Conservation (phyloP, 1,140 invertebrate genomes). For the Zaprionus kolodkinae region DNA sequence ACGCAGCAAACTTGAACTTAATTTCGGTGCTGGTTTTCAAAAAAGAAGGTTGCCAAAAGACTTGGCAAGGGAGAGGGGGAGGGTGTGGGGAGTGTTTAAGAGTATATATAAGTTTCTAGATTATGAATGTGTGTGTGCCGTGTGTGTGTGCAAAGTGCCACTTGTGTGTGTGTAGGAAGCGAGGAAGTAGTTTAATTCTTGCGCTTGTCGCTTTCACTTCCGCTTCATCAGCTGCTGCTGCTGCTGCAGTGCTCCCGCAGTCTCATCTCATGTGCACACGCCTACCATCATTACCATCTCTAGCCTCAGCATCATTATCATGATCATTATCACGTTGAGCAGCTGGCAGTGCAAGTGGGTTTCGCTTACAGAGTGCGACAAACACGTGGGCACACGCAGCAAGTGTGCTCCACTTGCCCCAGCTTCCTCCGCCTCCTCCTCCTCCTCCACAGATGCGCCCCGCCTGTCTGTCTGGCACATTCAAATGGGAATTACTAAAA, state of each 20-base stretch:
- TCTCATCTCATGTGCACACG: constrained; percentile 26
- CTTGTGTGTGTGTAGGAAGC: constrained; percentile 30
- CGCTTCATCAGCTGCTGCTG: constrained; percentile 68
- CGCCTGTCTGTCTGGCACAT: constrained; percentile 32
- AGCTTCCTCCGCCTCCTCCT: background rate
- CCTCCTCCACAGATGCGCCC: background rate
- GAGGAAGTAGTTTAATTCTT: constrained; percentile 73
- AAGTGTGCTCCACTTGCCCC: constrained; percentile 37
- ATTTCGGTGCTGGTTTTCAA: constrained; percentile 39
- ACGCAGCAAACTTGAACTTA: constrained; percentile 59
- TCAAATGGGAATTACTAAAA: constrained; percentile 45
- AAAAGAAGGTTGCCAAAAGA: constrained; percentile 29
- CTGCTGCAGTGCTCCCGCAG: constrained; percentile 43
- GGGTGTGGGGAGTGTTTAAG: background rate
- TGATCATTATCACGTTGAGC: constrained; percentile 29
- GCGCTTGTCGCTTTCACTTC: constrained; percentile 74
- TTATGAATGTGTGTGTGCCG: background rate
- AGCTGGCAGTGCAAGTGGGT: constrained; percentile 49
- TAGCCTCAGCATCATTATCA: constrained; percentile 19
- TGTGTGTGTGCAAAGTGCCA: background rate
- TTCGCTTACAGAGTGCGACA: constrained; percentile 43
- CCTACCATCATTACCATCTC: constrained; percentile 41
- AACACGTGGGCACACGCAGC: constrained; percentile 43
- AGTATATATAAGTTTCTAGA: background rate
- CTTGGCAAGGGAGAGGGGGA: background rate